Conservation (phyloP, 2,888 invertebrate genomes). For the Stenodera caucasica region DNA sequence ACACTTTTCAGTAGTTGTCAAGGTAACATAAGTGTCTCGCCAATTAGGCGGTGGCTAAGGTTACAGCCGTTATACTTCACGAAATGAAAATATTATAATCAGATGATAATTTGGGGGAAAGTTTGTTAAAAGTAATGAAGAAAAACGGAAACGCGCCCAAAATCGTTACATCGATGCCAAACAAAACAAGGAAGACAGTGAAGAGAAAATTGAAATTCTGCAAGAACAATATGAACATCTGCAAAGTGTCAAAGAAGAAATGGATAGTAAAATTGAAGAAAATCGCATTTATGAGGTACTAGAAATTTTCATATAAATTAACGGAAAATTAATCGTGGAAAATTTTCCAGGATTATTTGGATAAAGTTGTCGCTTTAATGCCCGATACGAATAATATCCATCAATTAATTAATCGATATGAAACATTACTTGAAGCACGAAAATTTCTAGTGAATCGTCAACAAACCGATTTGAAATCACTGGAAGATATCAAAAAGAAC, state of each 20-base stretch:
- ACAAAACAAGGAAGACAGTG: neutral
- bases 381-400: slow-evolving; percentile 7
- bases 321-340: too few relatives aligned
- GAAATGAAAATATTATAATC: too few relatives aligned
- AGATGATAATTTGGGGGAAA: too few relatives aligned
- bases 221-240: neutral
- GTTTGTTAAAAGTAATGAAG: neutral
- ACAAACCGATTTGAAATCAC: neutral
- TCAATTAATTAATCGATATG: slow-evolving; percentile 16
- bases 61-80: too few relatives aligned
- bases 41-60: too few relatives aligned
- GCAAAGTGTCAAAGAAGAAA: slow-evolving; percentile 1
- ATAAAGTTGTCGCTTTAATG: slow-evolving; percentile 3
- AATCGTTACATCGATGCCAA: neutral
- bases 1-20: too few relatives aligned
- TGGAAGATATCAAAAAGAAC: slow-evolving; percentile 12
- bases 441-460: slow-evolving; percentile 11
- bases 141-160: neutral
- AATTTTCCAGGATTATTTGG: slow-evolving; percentile 13
- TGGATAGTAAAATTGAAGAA: slow-evolving; percentile 11
- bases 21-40: too few relatives aligned
- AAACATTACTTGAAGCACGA: slow-evolving; percentile 15
- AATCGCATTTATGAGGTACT: slow-evolving; percentile 13
- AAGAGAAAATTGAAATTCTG: neutral
- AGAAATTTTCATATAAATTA: neutral